phyloP scores from a whole-genome alignment of 2,797 vertebrate genomes.

The Manis pentadactyla region DNA sequence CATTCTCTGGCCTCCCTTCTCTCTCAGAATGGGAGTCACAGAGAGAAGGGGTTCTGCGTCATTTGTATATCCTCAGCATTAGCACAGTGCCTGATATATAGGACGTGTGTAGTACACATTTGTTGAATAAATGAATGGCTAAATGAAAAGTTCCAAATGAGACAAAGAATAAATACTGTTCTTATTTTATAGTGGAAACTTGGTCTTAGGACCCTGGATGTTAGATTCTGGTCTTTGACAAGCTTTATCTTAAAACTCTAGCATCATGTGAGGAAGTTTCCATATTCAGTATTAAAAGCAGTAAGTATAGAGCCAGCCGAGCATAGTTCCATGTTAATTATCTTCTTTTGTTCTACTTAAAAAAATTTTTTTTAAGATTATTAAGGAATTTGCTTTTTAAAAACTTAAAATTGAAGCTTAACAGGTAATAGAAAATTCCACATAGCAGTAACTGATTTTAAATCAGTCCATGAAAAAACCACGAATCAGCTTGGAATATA shows the following conservation, averaged over 20 bases:
- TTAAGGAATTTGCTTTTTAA: neutral
- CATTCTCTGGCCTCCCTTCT: neutral
- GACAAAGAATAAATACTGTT: neutral
- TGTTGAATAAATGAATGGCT: neutral
- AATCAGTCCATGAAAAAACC: neutral
- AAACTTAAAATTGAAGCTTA: neutral
- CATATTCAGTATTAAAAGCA: neutral
- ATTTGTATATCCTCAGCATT: neutral
- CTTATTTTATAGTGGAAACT: conserved; percentile 29
- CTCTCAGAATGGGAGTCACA: neutral
- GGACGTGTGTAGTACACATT: neutral
- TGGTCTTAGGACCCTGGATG: neutral
- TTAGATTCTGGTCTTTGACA: neutral
- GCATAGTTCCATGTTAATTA: neutral
- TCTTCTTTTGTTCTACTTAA: conserved; percentile 3
- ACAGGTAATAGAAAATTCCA: neutral
- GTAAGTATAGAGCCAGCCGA: neutral
- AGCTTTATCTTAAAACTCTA: neutral
- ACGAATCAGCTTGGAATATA: neutral
- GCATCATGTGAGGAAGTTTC: neutral
- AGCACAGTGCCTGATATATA: neutral
- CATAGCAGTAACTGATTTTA: neutral
- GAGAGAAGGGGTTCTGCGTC: neutral
- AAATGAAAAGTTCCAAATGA: neutral
- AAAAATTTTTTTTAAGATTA: conserved; percentile 1